Conservation (phyloP, 2,888 invertebrate genomes). For the Trichacis sp. region DNA sequence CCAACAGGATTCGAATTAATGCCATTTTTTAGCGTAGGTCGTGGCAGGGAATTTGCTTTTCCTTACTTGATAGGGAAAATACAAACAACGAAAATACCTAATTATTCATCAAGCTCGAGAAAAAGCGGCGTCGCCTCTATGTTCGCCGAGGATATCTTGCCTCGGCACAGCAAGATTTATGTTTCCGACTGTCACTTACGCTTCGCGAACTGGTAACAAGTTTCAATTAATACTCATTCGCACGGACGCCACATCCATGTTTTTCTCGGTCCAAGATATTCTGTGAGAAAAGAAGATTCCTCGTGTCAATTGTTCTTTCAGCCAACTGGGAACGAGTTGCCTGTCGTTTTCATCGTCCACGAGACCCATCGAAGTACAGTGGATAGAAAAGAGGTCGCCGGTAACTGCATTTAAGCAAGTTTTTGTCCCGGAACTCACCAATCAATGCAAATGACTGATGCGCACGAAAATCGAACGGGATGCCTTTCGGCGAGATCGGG, state of each 20-base stretch:
- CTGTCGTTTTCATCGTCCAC: constrained; percentile 61
- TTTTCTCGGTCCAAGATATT: neutral
- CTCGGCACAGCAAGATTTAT: no score
- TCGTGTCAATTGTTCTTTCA: neutral
- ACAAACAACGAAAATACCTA: no score
- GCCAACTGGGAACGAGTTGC: constrained; percentile 52
- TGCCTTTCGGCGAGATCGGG: constrained; percentile 43
- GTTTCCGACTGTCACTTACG: no score
- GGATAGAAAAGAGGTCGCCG: constrained; percentile 25
- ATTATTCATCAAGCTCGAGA: no score
- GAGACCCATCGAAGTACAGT: constrained; percentile 7
- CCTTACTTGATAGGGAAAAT: no score
- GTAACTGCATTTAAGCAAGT: constrained; percentile 61
- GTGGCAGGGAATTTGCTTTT: no score
- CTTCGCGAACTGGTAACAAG: no score
- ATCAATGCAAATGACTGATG: constrained; percentile 64
- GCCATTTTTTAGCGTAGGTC: no score
- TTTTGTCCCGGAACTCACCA: constrained; percentile 57
- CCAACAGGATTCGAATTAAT: no score
- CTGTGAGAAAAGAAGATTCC: constrained; percentile 2
- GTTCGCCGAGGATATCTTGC: no score
- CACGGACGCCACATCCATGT: neutral
- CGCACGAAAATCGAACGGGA: constrained; percentile 61
- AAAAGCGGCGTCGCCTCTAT: no score
- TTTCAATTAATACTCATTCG: constrained; percentile 3